Evolutionary conservation across 35 echinoderm and acorn worm genomes (phyloP).

Genomic region (Patiria miniata): DNA sequence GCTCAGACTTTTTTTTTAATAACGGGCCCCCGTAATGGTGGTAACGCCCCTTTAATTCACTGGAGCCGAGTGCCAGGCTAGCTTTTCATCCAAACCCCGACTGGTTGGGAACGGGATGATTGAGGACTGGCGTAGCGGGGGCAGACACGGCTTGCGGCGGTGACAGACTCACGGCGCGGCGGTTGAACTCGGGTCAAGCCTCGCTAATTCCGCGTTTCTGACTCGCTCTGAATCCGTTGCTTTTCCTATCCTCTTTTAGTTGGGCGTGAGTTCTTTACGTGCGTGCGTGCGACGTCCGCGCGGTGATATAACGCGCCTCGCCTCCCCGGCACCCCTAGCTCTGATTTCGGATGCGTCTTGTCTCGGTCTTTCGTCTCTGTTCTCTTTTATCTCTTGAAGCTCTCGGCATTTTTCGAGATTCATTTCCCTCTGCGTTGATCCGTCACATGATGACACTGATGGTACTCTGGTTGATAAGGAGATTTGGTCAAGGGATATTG

Average conservation of each 20-base stretch:
- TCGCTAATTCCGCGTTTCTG: slow-evolving; percentile 4
- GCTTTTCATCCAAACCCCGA: background rate
- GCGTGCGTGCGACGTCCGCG: slow-evolving; percentile 8
- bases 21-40: background rate
- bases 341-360: too few relatives aligned
- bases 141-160: slow-evolving; percentile 22
- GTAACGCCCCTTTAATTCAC: background rate
- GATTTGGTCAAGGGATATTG: too few relatives aligned
- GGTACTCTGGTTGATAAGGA: too few relatives aligned
- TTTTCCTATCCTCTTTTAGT: background rate
- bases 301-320: background rate
- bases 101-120: slow-evolving; percentile 1
- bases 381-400: too few relatives aligned
- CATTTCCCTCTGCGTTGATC: too few relatives aligned
- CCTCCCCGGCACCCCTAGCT: background rate
- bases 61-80: slow-evolving; percentile 14
- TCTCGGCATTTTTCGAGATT: too few relatives aligned
- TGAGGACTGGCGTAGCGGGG: slow-evolving; percentile 14
- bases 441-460: too few relatives aligned
- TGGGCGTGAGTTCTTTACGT: background rate
- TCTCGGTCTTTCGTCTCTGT: too few relatives aligned
- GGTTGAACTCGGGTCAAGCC: slow-evolving; percentile 26
- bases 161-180: slow-evolving; percentile 28
- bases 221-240: background rate
- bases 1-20: too few relatives aligned